Evolutionary conservation across 2,797 vertebrate genomes (phyloP), one percentile per base, ranked within the genome.

Genomic region (Danionella dracula): DNA sequence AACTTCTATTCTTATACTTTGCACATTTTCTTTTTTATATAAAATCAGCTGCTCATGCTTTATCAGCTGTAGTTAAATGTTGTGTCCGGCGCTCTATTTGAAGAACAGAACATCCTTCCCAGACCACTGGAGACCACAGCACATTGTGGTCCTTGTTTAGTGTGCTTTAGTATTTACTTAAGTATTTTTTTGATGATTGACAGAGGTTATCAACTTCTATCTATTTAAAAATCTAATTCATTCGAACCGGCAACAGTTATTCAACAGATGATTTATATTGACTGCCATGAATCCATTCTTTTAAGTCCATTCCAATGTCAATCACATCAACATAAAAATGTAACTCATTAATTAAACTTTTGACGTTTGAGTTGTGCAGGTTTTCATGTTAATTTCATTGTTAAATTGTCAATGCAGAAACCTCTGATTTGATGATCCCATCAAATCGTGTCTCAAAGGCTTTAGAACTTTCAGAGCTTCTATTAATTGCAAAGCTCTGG

Each of bases 1-100:
- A 40, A 41, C 62, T 65, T 46, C 1, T 11, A 9, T 17, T 55
- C 17, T 55, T n/a, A 37, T 45, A 35, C 41, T 53, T 38, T 34
- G 61, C 61, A 38, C 45, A 37, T 35, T 45, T 55, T 23, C 19
- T 66, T 29, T 54, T 42, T 54, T 9, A 45, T 34, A 40, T 10
- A 8, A 23, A 29, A 16, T 44, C n/a, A n/a, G n/a, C n/a, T n/a
- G n/a, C n/a, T n/a, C n/a, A n/a, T n/a, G n/a, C n/a, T n/a, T n/a
- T n/a, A n/a, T n/a, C n/a, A n/a, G n/a, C n/a, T n/a, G n/a, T n/a
- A n/a, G n/a, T n/a, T n/a, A n/a, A n/a, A n/a, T n/a, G n/a, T n/a
- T n/a, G n/a, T n/a, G n/a, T n/a, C n/a, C n/a, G n/a, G n/a, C n/a
- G n/a, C n/a, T n/a, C n/a, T n/a, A n/a, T 56, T 56, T 65, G 27